Base-by-base conservation (phyloP, 2,888 invertebrate species). In the Aradus depressus region DNA sequence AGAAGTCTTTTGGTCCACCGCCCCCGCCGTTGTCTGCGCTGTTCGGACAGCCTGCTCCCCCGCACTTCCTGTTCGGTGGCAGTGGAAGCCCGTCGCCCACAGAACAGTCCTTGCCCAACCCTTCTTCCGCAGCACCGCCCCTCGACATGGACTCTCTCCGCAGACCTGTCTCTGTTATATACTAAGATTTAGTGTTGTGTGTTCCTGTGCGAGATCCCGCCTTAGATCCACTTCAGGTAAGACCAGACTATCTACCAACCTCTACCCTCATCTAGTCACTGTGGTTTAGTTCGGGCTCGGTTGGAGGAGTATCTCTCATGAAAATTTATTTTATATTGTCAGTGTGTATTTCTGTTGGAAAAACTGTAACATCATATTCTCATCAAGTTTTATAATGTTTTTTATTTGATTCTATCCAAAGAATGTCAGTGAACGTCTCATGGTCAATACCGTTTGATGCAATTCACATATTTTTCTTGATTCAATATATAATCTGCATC, bases 151-250 rank as follows among this genome's bases (percentile, higher is more conserved):
- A 65, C 57, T 70, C 79, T 63, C 72, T 81, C 3, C 68, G 81
- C 63, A 75, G 81, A 69, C 80, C 81, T 1, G 80, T 82, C 31
- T 75, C 81, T 53, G 81, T 83, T 61, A 78, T 81, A 70, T 80
- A 79, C 72, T 82, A 77, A 71, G 63, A 68, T 25, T 26, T 25
- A 22, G 1, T 25, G 2, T 42, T 47, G 38, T 38, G 38, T n/a
- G n/a, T 6, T 38, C 8, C 28, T 53, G 53, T 53, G 45, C 42
- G 47, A 47, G 42, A 42, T 26, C 23, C 25, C 32, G 21, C 35
- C 45, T 51, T 37, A 45, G 35, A 37, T 43, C 43, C 43, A 43
- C 21, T 25, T 43, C 26, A 50, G 50, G 50, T 50, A 50, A 50
- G 31, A 31, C 8, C 31, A 10, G 10, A 8, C 8, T 31, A 31